A percentile compares a stretch with the other conserved stretches of the same genome.
Evolutionary conservation across 2,113 vertebrate species (phyloP).

Genomic region (Cinclus cinclus): DNA sequence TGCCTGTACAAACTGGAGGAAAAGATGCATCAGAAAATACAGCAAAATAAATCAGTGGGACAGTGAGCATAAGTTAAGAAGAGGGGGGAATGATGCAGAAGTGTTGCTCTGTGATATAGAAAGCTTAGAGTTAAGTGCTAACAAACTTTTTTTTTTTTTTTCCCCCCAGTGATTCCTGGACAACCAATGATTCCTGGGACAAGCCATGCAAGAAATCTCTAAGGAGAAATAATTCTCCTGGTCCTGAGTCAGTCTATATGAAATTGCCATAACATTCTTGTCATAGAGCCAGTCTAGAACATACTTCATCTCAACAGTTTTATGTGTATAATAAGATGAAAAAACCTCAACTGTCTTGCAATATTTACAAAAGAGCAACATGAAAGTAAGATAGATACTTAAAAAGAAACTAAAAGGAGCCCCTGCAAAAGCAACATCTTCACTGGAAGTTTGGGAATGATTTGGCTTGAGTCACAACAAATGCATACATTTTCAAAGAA

Average conservation of each 20-base stretch:
- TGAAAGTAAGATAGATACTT: background rate
- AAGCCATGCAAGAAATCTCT: background rate
- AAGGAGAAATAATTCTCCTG: background rate
- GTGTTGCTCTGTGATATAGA: background rate
- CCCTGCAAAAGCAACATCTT: background rate
- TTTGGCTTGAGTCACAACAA: background rate
- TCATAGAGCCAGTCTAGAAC: rapidly evolving
- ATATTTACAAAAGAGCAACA: background rate
- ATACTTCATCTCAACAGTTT: background rate
- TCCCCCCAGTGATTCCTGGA: background rate
- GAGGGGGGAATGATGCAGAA: background rate
- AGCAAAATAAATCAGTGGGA: background rate
- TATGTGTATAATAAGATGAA: background rate
- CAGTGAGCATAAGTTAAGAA: background rate
- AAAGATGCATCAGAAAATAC: background rate
- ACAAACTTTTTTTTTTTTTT: background rate
- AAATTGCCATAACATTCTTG: rapidly evolving
- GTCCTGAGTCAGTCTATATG: background rate
- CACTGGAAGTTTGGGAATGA: background rate
- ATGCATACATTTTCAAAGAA: background rate
- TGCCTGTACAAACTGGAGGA: background rate
- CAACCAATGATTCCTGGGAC: background rate
- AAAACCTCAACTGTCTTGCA: background rate
- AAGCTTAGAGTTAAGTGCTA: background rate
- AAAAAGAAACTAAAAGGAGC: background rate